Evolutionary conservation across 2,113 vertebrate genomes (phyloP).

Genomic region (Ophiodon elongatus): DNA sequence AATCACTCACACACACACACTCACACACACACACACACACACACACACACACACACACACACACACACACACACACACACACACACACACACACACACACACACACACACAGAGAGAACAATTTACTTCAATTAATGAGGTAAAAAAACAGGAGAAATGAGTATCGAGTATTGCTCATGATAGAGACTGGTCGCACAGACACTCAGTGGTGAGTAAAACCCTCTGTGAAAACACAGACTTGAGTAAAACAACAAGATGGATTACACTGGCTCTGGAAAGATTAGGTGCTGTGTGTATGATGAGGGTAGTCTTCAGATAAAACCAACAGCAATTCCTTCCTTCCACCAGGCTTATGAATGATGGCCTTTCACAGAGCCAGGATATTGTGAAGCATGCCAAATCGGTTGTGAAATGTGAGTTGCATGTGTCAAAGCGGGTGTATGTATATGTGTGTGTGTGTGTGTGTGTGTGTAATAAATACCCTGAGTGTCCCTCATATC

Average conservation of each 20-base stretch:
- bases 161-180: conserved; percentile 47
- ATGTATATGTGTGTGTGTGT: neutral
- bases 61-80: neutral
- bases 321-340: conserved; percentile 45
- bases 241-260: conserved; percentile 70
- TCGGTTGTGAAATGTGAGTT: conserved; percentile 65
- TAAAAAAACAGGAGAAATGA: conserved; percentile 30
- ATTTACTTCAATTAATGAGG: conserved; percentile 57
- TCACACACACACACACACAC: conserved; percentile 3
- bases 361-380: conserved; percentile 55
- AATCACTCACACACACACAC: neutral
- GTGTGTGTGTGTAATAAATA: conserved; percentile 3
- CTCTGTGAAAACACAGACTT: conserved; percentile 47
- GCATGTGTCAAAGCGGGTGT: conserved; percentile 46
- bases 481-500: conserved; percentile 5
- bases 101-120: conserved; percentile 13
- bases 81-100: neutral
- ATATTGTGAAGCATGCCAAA: conserved; percentile 65
- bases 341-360: conserved; percentile 55
- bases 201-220: conserved; percentile 3
- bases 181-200: neutral
- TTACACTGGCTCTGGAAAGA: conserved; percentile 53
- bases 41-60: conserved; percentile 17
- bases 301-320: conserved; percentile 42
- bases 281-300: conserved; percentile 46